Percentiles rank a stretch among this genome's conserved stretches.
Conservation (phyloP, 2,113 vertebrate genomes). For the Brachirus orientalis region DNA sequence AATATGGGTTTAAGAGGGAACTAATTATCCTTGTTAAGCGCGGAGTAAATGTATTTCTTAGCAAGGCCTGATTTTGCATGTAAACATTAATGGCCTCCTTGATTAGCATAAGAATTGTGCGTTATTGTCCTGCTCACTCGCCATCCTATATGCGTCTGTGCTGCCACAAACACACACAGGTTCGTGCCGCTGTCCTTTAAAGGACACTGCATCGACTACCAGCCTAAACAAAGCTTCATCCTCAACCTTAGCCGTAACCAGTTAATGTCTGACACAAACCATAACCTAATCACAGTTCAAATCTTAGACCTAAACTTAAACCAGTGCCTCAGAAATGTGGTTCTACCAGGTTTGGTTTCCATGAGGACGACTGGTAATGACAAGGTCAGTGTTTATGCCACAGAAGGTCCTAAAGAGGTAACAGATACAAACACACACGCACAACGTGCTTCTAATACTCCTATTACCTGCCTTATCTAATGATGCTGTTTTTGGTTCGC, state of each 20-base stretch:
- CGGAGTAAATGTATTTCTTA: conserved; percentile 79
- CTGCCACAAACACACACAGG: conserved; percentile 30
- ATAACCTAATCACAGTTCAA: no score
- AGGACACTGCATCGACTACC: no score
- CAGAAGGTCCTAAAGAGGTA: no score
- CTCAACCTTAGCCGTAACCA: no score
- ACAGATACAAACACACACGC: conserved; percentile 24
- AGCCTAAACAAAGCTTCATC: no score
- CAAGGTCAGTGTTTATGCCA: no score
- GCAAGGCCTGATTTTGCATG: conserved; percentile 80
- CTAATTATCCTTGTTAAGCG: conserved; percentile 83
- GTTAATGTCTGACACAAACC: no score
- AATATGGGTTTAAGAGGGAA: conserved; percentile 86
- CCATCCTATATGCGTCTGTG: conserved; percentile 79
- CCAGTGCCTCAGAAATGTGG: no score
- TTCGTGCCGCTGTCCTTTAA: no score
- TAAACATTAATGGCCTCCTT: conserved; percentile 87
- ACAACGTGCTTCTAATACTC: conserved; percentile 73
- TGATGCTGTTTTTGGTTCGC: conserved; percentile 64
- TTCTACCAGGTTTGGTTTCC: no score
- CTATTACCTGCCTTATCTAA: conserved; percentile 83
- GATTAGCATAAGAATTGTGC: conserved; percentile 85
- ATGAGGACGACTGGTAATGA: no score
- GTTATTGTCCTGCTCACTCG: conserved; percentile 80
- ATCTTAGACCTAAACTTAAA: no score